These are phyloP conservation scores for Clytia hemisphaerica DNA, from an alignment of 30 jellyfish, hydroid and myxozoan species.

Conservation along the genomic window DNA sequence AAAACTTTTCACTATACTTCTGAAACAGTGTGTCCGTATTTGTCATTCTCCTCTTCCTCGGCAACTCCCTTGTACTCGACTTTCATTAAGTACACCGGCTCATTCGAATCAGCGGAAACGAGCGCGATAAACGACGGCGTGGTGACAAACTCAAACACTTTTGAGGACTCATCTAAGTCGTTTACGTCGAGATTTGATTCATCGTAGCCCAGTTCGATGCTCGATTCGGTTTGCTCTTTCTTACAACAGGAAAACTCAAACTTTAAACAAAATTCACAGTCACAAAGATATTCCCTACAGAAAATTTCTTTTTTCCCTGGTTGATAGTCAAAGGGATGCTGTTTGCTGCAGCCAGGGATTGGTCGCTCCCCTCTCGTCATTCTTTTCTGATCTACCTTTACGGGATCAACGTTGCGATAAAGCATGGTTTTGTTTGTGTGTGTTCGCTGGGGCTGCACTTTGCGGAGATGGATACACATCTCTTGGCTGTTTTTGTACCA, in stretches of 20 bases:
- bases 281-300: conserved; percentile 1
- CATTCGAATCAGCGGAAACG: neutral
- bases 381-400: conserved; percentile 1
- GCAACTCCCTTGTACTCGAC: neutral
- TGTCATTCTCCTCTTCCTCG: neutral
- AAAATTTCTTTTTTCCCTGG: neutral
- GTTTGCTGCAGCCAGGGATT: neutral
- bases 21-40: neutral
- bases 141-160: neutral
- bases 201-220: neutral
- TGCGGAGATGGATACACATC: neutral
- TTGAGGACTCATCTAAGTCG: neutral
- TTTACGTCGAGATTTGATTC: neutral
- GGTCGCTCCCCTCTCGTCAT: conserved; percentile 3
- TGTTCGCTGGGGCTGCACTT: conserved; percentile 12
- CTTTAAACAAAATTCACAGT: conserved; percentile 5
- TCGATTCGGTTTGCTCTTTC: no score
- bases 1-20: neutral
- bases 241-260: no score
- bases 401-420: conserved; percentile 10
- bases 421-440: neutral
- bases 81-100: neutral
- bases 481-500: conserved; percentile 12
- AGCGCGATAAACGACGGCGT: neutral
- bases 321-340: neutral